Evolutionary conservation across 2,888 invertebrate genomes (phyloP).

Genomic region (Lamellibrachia satsuma): DNA sequence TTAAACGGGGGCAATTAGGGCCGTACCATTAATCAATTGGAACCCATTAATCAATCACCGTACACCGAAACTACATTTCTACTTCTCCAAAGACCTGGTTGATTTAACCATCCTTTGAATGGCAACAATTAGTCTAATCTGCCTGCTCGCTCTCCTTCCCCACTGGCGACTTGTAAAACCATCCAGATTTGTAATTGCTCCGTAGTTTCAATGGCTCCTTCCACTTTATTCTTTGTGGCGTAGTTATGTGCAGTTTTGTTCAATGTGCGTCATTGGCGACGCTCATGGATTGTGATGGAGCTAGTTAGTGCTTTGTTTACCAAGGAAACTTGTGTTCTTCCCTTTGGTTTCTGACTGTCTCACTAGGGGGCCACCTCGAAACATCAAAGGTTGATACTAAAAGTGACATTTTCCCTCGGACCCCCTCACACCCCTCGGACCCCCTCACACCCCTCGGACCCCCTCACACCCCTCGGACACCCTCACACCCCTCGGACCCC

Average conservation of each 20-base stretch:
- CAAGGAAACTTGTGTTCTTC: background rate
- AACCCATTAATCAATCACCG: background rate
- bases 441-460: too few species aligned
- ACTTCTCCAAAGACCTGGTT: background rate
- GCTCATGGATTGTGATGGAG: background rate
- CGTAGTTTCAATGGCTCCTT: background rate
- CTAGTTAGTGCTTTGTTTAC: background rate
- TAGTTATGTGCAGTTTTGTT: background rate
- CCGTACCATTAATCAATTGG: background rate
- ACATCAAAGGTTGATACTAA: background rate
- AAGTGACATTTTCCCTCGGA: too few species aligned
- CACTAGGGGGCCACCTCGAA: background rate
- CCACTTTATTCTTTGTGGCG: background rate
- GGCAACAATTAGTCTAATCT: conserved; percentile 5
- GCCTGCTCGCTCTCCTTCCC: background rate
- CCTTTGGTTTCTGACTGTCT: background rate
- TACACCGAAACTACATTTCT: background rate
- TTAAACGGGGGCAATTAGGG: background rate
- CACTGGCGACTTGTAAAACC: background rate
- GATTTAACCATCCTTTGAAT: background rate
- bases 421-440: too few species aligned
- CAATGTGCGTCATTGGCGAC: background rate
- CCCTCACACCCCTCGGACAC: too few species aligned
- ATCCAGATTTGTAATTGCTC: background rate
- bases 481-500: too few species aligned